These are phyloP conservation scores for Graphium colonna DNA, from an alignment of 2,888 invertebrate genomes.

Conservation along the genomic window DNA sequence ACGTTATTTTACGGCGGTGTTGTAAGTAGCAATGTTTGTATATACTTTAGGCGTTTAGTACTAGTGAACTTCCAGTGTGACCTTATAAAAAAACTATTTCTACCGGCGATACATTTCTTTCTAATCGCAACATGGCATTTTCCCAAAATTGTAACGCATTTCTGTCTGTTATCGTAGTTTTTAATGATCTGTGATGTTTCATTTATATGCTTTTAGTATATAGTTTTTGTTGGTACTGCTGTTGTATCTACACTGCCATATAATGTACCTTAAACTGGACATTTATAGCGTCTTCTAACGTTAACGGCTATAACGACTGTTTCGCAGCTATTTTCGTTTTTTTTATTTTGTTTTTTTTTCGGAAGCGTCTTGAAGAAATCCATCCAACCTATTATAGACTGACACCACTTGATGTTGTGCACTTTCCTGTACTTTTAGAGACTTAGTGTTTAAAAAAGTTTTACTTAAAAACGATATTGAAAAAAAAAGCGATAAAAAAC, in stretches of 20 bases:
- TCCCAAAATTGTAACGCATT: constrained; percentile 36
- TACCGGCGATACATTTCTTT: constrained; percentile 43
- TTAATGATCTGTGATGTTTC: constrained; percentile 72
- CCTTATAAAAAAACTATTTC: constrained; percentile 72
- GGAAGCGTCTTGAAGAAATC: constrained; percentile 56
- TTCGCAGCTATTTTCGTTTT: constrained; percentile 34
- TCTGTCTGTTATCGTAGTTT: constrained; percentile 54
- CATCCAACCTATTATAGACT: constrained; percentile 79
- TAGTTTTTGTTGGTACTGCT: constrained; percentile 31
- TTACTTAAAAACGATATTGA: constrained; percentile 41
- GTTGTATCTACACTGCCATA: constrained; percentile 42
- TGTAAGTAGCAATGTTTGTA: constrained; percentile 56
- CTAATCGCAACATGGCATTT: constrained; percentile 52
- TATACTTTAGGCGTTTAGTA: constrained; percentile 61
- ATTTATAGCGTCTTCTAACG: constrained; percentile 7
- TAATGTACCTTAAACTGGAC: constrained; percentile 24
- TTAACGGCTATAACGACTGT: constrained; percentile 20
- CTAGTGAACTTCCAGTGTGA: constrained; percentile 68
- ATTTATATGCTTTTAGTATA: constrained; percentile 50
- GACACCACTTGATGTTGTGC: constrained; percentile 77
- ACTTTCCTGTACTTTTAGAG: constrained; percentile 68
- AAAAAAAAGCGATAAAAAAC: constrained; percentile 46
- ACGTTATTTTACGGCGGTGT: constrained; percentile 42
- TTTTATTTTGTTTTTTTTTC: constrained; percentile 27
- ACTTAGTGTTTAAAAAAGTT: constrained; percentile 42